A percentile compares a stretch with the other conserved stretches of the same genome.
phyloP scores from a whole-genome alignment of 2,888 invertebrate genomes.

The Amblyjoppa proteus region DNA sequence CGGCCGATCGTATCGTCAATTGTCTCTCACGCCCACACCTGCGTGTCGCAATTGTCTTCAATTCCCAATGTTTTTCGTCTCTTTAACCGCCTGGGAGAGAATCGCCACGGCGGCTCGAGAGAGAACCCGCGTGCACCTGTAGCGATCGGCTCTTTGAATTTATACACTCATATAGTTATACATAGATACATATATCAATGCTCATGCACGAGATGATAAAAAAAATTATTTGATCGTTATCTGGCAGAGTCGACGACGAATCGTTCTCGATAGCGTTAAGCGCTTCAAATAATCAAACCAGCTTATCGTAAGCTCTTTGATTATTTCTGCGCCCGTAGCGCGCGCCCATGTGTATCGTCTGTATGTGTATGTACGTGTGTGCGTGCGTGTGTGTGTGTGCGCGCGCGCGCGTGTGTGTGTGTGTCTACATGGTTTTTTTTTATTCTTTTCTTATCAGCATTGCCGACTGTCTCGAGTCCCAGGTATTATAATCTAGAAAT shows the following conservation, averaged over 20 bases:
- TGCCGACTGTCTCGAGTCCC: constrained; percentile 33
- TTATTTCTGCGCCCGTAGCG: background rate
- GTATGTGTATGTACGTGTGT: too few species aligned
- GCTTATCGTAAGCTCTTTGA: constrained; percentile 26
- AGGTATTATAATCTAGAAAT: constrained; percentile 43
- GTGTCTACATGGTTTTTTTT: background rate
- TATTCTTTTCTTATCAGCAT: constrained; percentile 49
- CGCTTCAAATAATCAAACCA: background rate
- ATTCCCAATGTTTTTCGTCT: constrained; percentile 21
- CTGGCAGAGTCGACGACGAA: constrained; percentile 5
- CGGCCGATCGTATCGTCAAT: constrained; percentile 10
- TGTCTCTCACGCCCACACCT: constrained; percentile 25
- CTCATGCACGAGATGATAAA: constrained; percentile 18
- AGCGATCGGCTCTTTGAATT: constrained; percentile 39
- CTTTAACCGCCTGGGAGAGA: background rate
- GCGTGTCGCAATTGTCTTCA: constrained; percentile 41
- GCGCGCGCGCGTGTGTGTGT: too few species aligned
- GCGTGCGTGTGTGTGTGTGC: too few species aligned
- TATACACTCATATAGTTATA: background rate
- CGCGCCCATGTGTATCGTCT: background rate
- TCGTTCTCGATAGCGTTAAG: constrained; percentile 27
- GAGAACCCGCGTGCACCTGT: constrained; percentile 45
- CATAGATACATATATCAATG: background rate
- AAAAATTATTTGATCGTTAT: constrained; percentile 59
- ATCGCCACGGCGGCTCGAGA: background rate